phyloP scores from a whole-genome alignment of 2,888 invertebrate species.

The Plebejus melissa region DNA sequence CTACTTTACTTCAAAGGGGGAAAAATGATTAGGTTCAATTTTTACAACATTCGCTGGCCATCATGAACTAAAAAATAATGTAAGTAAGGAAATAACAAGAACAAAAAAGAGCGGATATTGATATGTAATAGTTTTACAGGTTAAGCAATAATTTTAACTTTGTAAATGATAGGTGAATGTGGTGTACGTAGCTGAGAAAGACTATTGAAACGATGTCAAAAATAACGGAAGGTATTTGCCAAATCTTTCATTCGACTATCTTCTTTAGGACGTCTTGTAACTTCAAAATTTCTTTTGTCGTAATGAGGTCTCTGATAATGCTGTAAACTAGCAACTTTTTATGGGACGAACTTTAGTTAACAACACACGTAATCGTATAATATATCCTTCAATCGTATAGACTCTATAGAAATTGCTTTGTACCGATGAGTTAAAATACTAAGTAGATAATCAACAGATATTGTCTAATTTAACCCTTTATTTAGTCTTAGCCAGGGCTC shows the following conservation, averaged over 20 bases:
- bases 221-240: conserved; percentile 33
- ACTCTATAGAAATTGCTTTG: too few species aligned
- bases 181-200: conserved; percentile 24
- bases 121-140: too few species aligned
- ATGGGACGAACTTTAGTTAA: background rate
- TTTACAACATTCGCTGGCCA: background rate
- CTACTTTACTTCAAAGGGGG: background rate
- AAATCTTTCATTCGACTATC: conserved; percentile 31
- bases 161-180: conserved; percentile 3
- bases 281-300: conserved; percentile 19
- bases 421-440: too few species aligned
- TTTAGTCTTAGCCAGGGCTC: too few species aligned
- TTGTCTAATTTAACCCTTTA: too few species aligned
- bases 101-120: background rate
- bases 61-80: background rate
- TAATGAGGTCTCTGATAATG: conserved; percentile 25
- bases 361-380: too few species aligned
- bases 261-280: conserved; percentile 24
- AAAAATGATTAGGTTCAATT: background rate
- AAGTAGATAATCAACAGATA: too few species aligned
- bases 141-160: background rate
- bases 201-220: conserved; percentile 34
- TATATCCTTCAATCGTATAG: too few species aligned
- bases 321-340: conserved; percentile 7
- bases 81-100: background rate